Percentiles rank a stretch among this genome's conserved stretches.
Evolutionary conservation across 37 sponge, comb jelly and placozoan species (phyloP).

Genomic region (Amphimedon queenslandica): DNA sequence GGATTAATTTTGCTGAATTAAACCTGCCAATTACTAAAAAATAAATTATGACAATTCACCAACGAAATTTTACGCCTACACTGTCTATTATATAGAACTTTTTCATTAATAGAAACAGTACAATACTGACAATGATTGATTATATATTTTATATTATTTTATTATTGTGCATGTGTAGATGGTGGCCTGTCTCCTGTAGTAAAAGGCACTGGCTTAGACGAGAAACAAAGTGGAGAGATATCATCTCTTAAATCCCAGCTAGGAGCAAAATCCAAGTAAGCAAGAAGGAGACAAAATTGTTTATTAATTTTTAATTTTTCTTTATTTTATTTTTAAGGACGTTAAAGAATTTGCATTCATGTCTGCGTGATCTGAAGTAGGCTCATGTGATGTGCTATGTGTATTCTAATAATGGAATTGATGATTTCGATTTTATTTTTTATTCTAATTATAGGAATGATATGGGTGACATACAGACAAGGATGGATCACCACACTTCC

Average conservation of each 20-base stretch:
- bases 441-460: conserved; percentile 62
- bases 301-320: background rate
- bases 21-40: no score
- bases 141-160: no score
- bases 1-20: no score
- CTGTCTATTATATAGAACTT: no score
- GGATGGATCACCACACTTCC: conserved; percentile 54
- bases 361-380: conserved; percentile 48
- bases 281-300: background rate
- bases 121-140: no score
- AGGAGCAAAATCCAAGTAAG: conserved; percentile 54
- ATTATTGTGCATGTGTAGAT: no score
- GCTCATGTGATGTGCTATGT: background rate
- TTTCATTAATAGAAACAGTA: no score
- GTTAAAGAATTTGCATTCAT: conserved; percentile 41
- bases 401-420: background rate
- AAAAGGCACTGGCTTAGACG: no score
- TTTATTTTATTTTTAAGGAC: conserved; percentile 30
- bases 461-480: conserved; percentile 53
- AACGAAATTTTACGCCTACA: no score
- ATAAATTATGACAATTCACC: no score
- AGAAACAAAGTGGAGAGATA: conserved; percentile 59
- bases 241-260: conserved; percentile 41
- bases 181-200: no score
- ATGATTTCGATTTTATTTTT: background rate